Evolutionary conservation across 1,140 invertebrate genomes (phyloP).

Genomic region (Cecropterus lyciades): DNA sequence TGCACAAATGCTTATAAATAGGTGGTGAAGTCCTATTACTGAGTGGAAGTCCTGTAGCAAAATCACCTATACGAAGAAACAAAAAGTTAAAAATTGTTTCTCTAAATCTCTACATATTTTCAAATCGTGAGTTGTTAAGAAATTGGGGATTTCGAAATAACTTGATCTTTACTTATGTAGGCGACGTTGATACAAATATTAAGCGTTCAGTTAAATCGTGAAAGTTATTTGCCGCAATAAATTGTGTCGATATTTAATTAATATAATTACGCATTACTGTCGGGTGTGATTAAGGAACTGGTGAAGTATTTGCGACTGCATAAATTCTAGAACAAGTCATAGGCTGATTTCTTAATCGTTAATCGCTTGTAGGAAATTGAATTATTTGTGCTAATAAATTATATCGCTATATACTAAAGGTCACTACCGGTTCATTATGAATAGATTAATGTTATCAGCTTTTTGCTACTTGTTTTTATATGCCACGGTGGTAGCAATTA

Average conservation of each 20-base stretch:
- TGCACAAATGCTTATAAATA: no score
- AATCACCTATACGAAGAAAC: no score
- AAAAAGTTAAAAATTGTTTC: no score
- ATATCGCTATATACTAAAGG: not conserved
- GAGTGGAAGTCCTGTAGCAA: no score
- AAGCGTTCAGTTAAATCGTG: not conserved
- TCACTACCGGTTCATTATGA: not conserved
- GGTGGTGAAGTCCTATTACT: no score
- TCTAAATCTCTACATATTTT: no score
- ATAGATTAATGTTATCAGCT: not conserved
- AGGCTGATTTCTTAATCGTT: not conserved
- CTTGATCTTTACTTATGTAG: not conserved
- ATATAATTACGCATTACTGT: conserved; percentile 8
- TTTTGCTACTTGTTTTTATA: not conserved
- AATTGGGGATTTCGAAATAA: not conserved
- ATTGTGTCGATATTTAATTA: conserved; percentile 8
- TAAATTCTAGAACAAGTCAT: conserved; percentile 10
- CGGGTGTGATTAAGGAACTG: conserved; percentile 16
- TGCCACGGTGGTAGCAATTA: no score
- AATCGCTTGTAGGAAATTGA: not conserved
- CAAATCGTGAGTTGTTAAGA: no score
- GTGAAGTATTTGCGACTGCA: conserved; percentile 5
- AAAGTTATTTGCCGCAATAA: conserved; percentile 3
- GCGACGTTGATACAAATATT: not conserved
- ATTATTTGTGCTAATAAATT: not conserved